These are phyloP conservation scores for Ahaetulla prasina DNA, from an alignment of 2,113 vertebrate species.

Conservation along the genomic window DNA sequence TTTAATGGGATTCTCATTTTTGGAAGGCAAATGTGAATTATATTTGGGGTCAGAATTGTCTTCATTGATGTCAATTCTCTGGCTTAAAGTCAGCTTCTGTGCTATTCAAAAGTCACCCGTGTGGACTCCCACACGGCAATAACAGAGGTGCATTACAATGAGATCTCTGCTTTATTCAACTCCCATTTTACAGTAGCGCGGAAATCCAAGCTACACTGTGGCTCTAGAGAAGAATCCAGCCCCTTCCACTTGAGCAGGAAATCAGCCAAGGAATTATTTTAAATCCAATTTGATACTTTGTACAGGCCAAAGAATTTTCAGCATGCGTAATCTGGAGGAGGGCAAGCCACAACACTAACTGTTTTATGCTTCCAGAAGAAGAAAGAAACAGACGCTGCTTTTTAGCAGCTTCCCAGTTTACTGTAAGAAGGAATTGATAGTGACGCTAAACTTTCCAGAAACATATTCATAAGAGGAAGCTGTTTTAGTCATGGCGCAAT, in stretches of 20 bases:
- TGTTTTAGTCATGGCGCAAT: background rate
- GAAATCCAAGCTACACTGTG: background rate
- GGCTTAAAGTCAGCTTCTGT: constrained; percentile 22
- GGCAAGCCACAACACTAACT: background rate
- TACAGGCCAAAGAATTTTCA: constrained; percentile 10
- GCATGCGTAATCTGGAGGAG: background rate
- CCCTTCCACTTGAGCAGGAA: background rate
- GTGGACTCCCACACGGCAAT: constrained; percentile 30
- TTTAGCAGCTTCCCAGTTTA: background rate
- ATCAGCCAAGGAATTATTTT: constrained; percentile 27
- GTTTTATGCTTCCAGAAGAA: background rate
- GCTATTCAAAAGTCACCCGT: constrained; percentile 36
- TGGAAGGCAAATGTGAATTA: constrained; percentile 29
- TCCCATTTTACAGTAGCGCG: background rate
- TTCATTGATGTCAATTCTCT: constrained; percentile 16
- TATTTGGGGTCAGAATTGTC: constrained; percentile 19
- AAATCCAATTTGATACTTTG: background rate
- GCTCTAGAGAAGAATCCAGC: constrained; percentile 24
- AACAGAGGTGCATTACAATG: constrained; percentile 27
- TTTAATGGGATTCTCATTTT: constrained; percentile 13
- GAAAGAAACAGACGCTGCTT: background rate
- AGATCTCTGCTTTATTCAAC: constrained; percentile 13
- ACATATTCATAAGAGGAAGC: background rate
- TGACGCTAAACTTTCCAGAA: background rate
- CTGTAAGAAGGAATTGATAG: background rate